Evolutionary conservation across 2,888 invertebrate species (phyloP), one percentile per base, ranked within the genome.

Genomic region (Ormyrus pomaceus): DNA sequence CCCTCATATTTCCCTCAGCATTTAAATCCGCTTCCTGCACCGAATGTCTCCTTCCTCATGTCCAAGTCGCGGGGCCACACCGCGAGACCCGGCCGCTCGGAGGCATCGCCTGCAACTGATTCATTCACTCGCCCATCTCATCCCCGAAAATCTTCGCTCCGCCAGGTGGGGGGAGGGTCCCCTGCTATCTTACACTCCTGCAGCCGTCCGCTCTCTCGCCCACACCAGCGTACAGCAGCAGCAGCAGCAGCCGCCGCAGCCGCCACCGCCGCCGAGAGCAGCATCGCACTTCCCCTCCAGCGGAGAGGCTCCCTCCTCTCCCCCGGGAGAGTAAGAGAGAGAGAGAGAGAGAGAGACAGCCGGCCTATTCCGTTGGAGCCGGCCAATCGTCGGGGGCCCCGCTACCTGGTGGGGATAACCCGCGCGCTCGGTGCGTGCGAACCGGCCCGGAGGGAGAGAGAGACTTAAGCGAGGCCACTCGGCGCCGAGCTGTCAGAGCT

Each of bases 401-500:
- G 13, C 66, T 9, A 3, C 11, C 13, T 85, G 86, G 90, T 88
- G 90, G 89, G 90, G 89, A 87, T 85, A 87, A 86, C 86, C 84
- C 85, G 85, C 53, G 70, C 87, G 89, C 50, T 13, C 55, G 68
- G 34, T 56, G 69, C n/a, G 59, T 46, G 53, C 10, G 72, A 53
- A 55, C 2, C 51, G 45, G 55, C 48, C 48, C 51, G 2, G 68
- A 64, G 59, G 11, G 68, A 51, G 51, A 71, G 13, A 64, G 56
- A 89, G 90, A 90, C 90, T 90, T 90, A 90, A 91, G 90, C 89
- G 90, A 90, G 89, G 89, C 90, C 89, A 89, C 90, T 90, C 90
- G 90, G 90, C 88, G 88, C 87, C 87, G 87, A 90, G 89, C 90
- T 90, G 90, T 90, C 90, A 91, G 90, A 91, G 90, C 90, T 90